Conservation (phyloP, 37 sponge, comb jelly and placozoan species). For the Mnemiopsis leidyi region DNA sequence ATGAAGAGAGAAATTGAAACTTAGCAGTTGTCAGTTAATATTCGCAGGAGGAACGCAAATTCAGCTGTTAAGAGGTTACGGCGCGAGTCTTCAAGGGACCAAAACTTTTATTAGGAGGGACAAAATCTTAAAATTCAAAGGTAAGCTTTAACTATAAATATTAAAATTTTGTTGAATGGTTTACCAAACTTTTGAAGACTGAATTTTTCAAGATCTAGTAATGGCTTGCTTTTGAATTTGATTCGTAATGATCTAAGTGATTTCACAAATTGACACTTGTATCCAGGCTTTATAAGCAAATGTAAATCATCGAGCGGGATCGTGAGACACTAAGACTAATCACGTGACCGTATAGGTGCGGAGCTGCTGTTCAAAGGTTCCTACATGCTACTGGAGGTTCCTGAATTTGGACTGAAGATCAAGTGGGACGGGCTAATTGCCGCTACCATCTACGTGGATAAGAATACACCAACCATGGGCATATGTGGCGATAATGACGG, state of each 20-base stretch:
- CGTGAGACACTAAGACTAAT: background rate
- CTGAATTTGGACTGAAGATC: background rate
- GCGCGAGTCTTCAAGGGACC: background rate
- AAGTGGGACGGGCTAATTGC: slow-evolving; percentile 28
- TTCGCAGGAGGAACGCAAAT: slow-evolving; percentile 36
- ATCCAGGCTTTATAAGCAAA: too few relatives aligned
- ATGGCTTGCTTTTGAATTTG: too few relatives aligned
- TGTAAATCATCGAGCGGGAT: too few relatives aligned
- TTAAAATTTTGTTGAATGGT: too few relatives aligned
- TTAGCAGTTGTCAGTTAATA: too few relatives aligned
- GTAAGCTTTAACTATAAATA: background rate
- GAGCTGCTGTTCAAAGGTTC: background rate
- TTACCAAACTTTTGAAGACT: too few relatives aligned
- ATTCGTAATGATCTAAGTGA: too few relatives aligned
- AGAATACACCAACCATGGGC: slow-evolving; percentile 11
- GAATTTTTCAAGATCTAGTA: too few relatives aligned
- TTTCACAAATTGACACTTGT: too few relatives aligned
- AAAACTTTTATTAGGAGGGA: background rate
- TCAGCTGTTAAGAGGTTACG: slow-evolving; percentile 48
- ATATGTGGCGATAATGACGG: slow-evolving; percentile 55
- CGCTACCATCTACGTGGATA: background rate
- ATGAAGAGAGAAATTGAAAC: too few relatives aligned
- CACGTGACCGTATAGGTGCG: background rate
- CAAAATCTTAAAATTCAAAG: background rate
- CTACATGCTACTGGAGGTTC: background rate